Conservation (phyloP, 2,797 vertebrate genomes). For the Lates japonicus region DNA sequence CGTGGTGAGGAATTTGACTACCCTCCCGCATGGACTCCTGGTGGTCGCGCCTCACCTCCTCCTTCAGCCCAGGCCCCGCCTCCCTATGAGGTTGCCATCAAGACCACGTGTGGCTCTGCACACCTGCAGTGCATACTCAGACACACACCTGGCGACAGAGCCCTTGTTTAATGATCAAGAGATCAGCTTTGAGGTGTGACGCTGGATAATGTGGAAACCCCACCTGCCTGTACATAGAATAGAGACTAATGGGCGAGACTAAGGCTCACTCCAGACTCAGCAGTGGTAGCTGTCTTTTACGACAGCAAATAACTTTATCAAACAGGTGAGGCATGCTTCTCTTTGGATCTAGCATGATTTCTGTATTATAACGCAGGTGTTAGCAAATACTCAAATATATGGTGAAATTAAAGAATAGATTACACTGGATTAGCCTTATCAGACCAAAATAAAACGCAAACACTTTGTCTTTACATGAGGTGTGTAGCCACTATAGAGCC, state of each 20-base stretch:
- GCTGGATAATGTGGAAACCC: neutral
- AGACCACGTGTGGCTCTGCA: constrained; percentile 87
- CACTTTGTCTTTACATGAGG: constrained; percentile 5
- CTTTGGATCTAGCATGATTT: constrained; percentile 62
- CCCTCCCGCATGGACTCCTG: constrained; percentile 86
- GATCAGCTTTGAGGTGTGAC: constrained; percentile 89
- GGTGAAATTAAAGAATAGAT: constrained; percentile 6
- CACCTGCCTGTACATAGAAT: neutral
- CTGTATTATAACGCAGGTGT: constrained; percentile 28
- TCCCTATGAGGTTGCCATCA: constrained; percentile 88
- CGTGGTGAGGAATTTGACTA: constrained; percentile 87
- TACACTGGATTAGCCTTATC: constrained; percentile 4
- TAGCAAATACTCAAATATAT: constrained; percentile 15
- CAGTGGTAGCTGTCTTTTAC: neutral
- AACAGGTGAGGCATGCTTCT: constrained; percentile 65
- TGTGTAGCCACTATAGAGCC: neutral
- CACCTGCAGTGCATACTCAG: constrained; percentile 88
- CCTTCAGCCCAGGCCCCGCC: constrained; percentile 87
- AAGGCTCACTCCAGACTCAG: constrained; percentile 18
- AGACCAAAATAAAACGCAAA: constrained; percentile 35
- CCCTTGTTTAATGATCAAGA: constrained; percentile 87
- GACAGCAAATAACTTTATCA: constrained; percentile 15
- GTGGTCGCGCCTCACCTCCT: constrained; percentile 77
- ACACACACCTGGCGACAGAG: constrained; percentile 86
- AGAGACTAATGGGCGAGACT: constrained; percentile 5